Percentiles rank a stretch among this genome's conserved stretches.
Evolutionary conservation across 2,797 vertebrate genomes (phyloP).

Genomic region (Enteromius fasciolatus): DNA sequence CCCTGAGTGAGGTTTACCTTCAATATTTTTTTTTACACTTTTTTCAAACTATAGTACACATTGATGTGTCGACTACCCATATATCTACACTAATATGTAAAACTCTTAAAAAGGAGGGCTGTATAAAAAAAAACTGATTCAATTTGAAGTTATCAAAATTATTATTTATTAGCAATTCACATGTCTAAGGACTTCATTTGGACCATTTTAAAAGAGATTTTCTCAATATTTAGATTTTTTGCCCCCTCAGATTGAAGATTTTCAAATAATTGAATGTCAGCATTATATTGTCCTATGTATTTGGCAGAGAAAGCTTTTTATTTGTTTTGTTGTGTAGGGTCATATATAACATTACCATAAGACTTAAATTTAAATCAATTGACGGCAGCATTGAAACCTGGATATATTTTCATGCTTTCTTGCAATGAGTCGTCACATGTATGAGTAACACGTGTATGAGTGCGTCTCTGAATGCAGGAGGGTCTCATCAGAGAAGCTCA

Average conservation of each 20-base stretch:
- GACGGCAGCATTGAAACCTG: background rate
- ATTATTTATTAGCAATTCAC: too few relatives aligned
- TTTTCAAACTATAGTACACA: too few relatives aligned
- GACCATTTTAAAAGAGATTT: too few relatives aligned
- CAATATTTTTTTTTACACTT: too few relatives aligned
- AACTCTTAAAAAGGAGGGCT: background rate
- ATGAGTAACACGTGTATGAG: background rate
- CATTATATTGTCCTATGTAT: background rate
- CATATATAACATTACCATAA: background rate
- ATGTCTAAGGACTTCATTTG: too few relatives aligned
- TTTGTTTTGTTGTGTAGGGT: background rate
- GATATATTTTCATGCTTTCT: slow-evolving; percentile 1
- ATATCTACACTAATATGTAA: background rate
- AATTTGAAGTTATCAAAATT: too few relatives aligned
- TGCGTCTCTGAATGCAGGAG: slow-evolving; percentile 8
- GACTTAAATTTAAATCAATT: background rate
- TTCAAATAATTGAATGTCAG: too few relatives aligned
- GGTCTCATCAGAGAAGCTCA: slow-evolving; percentile 44
- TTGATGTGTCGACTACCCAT: background rate
- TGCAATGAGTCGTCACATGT: background rate
- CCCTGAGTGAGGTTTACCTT: too few relatives aligned
- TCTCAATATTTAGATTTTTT: background rate
- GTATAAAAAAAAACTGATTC: too few relatives aligned
- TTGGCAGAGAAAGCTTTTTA: too few relatives aligned
- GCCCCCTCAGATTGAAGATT: too few relatives aligned